Percentiles rank a stretch among this genome's conserved stretches.
These are phyloP conservation scores for Ambastaia sidthimunki DNA, from an alignment of 2,797 vertebrate species.

Conservation along the genomic window DNA sequence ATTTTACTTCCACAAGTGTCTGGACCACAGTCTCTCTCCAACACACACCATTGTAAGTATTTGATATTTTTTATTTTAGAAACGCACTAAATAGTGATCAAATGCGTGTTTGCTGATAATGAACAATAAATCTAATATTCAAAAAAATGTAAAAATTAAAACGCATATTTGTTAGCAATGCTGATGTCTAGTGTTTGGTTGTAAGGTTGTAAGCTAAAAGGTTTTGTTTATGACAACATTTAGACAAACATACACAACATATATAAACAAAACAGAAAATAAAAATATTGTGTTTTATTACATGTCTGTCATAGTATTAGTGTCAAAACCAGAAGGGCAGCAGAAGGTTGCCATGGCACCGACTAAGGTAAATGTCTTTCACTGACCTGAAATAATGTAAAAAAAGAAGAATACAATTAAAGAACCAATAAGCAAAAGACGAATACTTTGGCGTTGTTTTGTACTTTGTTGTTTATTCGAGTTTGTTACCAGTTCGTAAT, in stretches of 20 bases:
- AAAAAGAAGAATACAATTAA: neutral
- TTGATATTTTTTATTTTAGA: neutral
- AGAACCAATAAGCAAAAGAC: neutral
- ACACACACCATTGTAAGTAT: neutral
- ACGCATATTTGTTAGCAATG: neutral
- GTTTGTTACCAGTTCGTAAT: conserved; percentile 15
- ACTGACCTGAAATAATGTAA: neutral
- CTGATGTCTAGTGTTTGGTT: too few relatives aligned
- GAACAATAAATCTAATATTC: neutral
- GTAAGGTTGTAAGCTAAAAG: too few relatives aligned
- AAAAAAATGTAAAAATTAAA: neutral
- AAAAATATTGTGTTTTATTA: neutral
- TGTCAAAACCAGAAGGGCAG: neutral
- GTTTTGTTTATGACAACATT: too few relatives aligned
- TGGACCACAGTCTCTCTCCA: too few relatives aligned
- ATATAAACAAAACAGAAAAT: neutral
- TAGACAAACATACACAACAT: too few relatives aligned
- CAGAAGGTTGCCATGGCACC: conserved; percentile 5
- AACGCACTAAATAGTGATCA: neutral
- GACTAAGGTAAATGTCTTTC: conserved; percentile 7
- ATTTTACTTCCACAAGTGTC: neutral
- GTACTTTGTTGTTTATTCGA: neutral
- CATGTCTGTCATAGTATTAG: neutral
- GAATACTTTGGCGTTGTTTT: too few relatives aligned
- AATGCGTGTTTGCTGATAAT: neutral